These are phyloP conservation scores for Nothocercus nigrocapillus DNA, from an alignment of 2,113 vertebrate species.

Conservation along the genomic window DNA sequence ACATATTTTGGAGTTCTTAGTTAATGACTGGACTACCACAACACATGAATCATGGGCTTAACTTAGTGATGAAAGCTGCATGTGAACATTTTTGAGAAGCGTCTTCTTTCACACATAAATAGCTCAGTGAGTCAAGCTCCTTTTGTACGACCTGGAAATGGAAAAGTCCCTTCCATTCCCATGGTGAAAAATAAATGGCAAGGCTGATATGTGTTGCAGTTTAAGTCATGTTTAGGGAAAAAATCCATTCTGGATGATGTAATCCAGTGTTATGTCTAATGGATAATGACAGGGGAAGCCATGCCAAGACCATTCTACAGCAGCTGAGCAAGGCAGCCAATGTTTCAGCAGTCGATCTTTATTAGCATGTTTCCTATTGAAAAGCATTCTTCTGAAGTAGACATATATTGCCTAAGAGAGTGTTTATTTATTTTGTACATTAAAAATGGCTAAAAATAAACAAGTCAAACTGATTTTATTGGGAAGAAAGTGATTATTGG, in stretches of 20 bases:
- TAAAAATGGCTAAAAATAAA: not conserved
- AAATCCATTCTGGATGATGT: slow-evolving; percentile 22
- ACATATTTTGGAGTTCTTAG: not conserved
- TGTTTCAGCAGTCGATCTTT: not conserved
- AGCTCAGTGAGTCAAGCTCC: not conserved
- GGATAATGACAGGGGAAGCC: slow-evolving; percentile 25
- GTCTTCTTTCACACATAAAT: not conserved
- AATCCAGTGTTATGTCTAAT: slow-evolving; percentile 22
- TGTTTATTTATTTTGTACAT: not conserved
- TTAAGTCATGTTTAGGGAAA: slow-evolving; percentile 28
- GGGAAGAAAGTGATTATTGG: not conserved
- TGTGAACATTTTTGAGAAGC: not conserved
- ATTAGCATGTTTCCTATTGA: not conserved
- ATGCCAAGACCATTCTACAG: not conserved
- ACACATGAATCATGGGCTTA: not conserved
- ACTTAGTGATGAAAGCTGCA: not conserved
- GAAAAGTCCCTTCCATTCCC: not conserved
- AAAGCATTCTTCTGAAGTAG: not conserved
- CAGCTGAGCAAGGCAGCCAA: not conserved
- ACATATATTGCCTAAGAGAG: not conserved
- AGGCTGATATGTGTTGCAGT: not conserved
- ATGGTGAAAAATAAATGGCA: not conserved
- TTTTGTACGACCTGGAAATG: not conserved
- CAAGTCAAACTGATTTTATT: not conserved
- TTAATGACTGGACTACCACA: not conserved